Evolutionary conservation across 2,797 vertebrate genomes (phyloP).

Genomic region (Esox masquinongy): DNA sequence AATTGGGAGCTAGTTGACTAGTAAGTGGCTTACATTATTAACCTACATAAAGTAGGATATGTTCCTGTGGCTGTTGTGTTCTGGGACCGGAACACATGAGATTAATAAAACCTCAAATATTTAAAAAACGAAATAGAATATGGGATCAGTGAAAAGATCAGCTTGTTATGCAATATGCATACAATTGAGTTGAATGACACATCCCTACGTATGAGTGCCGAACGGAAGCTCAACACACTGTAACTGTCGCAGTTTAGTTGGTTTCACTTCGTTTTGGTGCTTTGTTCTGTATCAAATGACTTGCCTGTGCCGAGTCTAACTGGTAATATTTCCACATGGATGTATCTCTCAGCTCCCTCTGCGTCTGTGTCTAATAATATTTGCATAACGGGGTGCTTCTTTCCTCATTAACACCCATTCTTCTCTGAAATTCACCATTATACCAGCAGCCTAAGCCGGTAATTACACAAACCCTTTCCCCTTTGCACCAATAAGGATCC

Average conservation of each 20-base stretch:
- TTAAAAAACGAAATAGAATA: background rate
- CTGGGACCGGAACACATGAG: background rate
- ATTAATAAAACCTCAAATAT: background rate
- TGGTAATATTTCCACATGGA: constrained; percentile 43
- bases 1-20: background rate
- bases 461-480: constrained; percentile 70
- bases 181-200: background rate
- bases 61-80: background rate
- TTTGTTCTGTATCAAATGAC: constrained; percentile 22
- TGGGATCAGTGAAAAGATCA: background rate
- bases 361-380: constrained; percentile 56
- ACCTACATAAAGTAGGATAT: background rate
- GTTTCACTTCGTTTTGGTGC: constrained; percentile 13
- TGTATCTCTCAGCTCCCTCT: constrained; percentile 49
- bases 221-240: constrained; percentile 1
- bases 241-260: background rate
- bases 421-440: constrained; percentile 62
- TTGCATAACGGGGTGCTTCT: constrained; percentile 55
- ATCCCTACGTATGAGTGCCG: background rate
- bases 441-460: constrained; percentile 63
- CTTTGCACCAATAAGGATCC: constrained; percentile 60
- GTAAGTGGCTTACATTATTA: background rate
- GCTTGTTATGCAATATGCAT: background rate
- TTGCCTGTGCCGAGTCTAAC: constrained; percentile 38
- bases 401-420: constrained; percentile 65